Base-by-base conservation (phyloP, 2,113 vertebrate species). In the Labeo rohita region DNA sequence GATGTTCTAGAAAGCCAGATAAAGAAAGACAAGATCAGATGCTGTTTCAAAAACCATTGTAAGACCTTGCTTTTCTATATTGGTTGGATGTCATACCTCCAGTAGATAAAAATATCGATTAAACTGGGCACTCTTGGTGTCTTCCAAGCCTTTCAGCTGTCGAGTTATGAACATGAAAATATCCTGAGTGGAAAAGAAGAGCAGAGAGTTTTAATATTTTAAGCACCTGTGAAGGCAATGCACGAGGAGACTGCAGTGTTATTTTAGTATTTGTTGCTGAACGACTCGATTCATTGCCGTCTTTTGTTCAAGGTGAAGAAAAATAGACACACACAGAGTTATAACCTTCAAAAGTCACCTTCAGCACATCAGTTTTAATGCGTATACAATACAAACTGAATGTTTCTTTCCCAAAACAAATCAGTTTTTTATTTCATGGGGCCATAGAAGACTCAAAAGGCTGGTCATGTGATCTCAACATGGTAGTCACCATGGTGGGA, bases 141-240 rank as follows among this genome's bases (percentile, higher is more conserved):
- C 98, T 91, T 99, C 98, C 86, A 99, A 94, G 88, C 98, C 98
- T 92, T 99, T 99, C 34, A 99, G 95, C 87, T 99, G 98, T 88
- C 98, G 95, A 89, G 98, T 99, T 94, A 99, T 99, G 90, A 99
- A 99, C 98, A 99, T 99, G 93, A 99, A 99, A 94, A 99, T 99
- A 94, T 99, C 98, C 98, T 99, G 90, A 15, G 39, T 73, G 59
- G n/a, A 77, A 70, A 10, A 52, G 7, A 81, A 76, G 6, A 23
- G 39, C 21, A 89, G 12, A 84, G 2, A 70, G 70, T 43, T 13
- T 72, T 36, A 28, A 56, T 59, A 84, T 47, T 56, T 56, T 0
- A 73, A 82, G 59, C 8, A 65, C 61, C 23, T 68, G 23, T 12
- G 6, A 47, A 68, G 18, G 52, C 50, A 47, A 21, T 18, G 43